These are phyloP conservation scores for Flexamia atlantica DNA, from an alignment of 2,888 invertebrate genomes.

Conservation along the genomic window DNA sequence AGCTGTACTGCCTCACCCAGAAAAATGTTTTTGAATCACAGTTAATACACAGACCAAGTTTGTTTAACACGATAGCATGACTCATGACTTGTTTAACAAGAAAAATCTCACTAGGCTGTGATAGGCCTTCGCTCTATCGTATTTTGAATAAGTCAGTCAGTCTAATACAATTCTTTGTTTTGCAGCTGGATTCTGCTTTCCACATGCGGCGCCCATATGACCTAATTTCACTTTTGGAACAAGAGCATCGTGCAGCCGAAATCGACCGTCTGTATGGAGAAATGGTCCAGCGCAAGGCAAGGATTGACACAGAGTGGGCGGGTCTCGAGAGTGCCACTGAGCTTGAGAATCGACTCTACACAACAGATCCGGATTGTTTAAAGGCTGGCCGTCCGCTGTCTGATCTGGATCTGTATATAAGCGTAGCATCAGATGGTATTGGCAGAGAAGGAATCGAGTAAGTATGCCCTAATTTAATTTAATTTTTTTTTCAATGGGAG, in stretches of 20 bases:
- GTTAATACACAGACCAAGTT: too few species aligned
- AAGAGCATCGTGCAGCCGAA: slow-evolving; percentile 83
- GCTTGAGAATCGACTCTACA: slow-evolving; percentile 79
- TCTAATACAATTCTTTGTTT: background rate
- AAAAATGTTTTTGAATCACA: too few species aligned
- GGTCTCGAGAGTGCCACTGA: slow-evolving; percentile 80
- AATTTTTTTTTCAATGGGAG: too few species aligned
- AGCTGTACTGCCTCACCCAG: too few species aligned
- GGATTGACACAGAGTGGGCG: slow-evolving; percentile 80
- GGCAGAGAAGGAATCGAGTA: slow-evolving; percentile 62
- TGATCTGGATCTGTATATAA: slow-evolving; percentile 83
- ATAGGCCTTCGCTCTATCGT: too few species aligned
- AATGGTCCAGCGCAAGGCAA: slow-evolving; percentile 80
- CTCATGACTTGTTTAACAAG: too few species aligned
- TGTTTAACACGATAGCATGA: too few species aligned
- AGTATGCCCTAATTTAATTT: slow-evolving; percentile 10
- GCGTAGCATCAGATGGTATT: slow-evolving; percentile 78
- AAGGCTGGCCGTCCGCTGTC: slow-evolving; percentile 81
- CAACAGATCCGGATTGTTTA: slow-evolving; percentile 81
- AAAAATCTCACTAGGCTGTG: too few species aligned
- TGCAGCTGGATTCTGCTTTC: slow-evolving; percentile 85
- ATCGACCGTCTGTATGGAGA: slow-evolving; percentile 81
- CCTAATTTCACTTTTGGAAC: slow-evolving; percentile 85
- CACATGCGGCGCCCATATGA: slow-evolving; percentile 85
- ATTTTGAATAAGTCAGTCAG: too few species aligned